Evolutionary conservation across 2,888 invertebrate genomes (phyloP), one percentile per base, ranked within the genome.

Genomic region (Drosophila kuntzei): DNA sequence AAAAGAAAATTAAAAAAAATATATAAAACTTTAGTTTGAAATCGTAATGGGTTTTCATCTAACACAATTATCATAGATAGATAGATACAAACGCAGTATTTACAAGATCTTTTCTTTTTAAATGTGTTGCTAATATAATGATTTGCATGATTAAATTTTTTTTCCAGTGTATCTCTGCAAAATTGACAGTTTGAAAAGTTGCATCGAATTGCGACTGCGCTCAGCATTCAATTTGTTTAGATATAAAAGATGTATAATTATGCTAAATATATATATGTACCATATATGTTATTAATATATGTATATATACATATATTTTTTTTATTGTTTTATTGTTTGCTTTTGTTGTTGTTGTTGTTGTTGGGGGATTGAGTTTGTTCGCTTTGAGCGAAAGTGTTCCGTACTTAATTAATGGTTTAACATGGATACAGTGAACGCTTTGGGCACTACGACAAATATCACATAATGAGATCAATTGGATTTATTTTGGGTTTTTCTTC

Each of bases 401-500:
- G 67, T 67, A 75, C 74, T 76, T 82, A 72, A 69, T 76, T 82
- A 72, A 69, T 55, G 61, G 58, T 61, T 74, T 76, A 85, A 79
- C 77, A 65, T 72, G 69, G 71, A 69, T 76, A 86, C 66, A 86
- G 85, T 81, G 85, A 83, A 84, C 85, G 83, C 75, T 83, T 75
- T 86, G 86, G 86, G 85, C 83, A 80, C 84, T 85, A 85, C 83
- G 83, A 86, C 88, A 86, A 88, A 89, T 89, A 89, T 89, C 89
- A 89, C 89, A 89, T 87, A 80, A 90, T 89, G 89, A 89, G 89
- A 89, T 89, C 89, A 89, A 85, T 89, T 87, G 87, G 87, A 89
- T 83, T 75, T 82, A 69, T 87, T 71, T 53, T 32, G 59, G 58
- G 57, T 16, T 59, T 61, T 49, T 57, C 8, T 49, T 22, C 41